A percentile compares a stretch with the other conserved stretches of the same genome.
phyloP scores from a whole-genome alignment of 2,113 vertebrate species.

The Canis aureus region DNA sequence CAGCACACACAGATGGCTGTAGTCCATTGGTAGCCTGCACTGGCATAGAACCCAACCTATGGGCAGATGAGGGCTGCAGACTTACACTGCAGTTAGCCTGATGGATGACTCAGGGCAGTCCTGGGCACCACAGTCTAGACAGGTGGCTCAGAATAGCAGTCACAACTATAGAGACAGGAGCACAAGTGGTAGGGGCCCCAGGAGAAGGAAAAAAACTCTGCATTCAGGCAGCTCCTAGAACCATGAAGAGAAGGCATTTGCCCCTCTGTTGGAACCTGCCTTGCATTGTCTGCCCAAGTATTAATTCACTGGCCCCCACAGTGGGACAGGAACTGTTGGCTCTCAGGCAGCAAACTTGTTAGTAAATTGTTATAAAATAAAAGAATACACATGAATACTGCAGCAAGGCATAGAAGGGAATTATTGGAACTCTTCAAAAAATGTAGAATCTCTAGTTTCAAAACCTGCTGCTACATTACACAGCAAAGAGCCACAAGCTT shows the following conservation, averaged over 20 bases:
- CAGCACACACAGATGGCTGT: rapidly evolving
- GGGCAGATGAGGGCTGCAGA: not conserved
- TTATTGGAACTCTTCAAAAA: not conserved
- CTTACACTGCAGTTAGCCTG: not conserved
- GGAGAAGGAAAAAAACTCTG: not conserved
- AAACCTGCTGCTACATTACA: not conserved
- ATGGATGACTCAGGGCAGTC: rapidly evolving
- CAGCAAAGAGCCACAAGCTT: not conserved
- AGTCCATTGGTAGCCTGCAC: rapidly evolving
- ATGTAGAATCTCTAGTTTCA: not conserved
- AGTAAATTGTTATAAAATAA: not conserved
- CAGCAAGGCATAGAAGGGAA: not conserved
- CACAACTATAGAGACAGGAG: not conserved
- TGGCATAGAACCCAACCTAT: not conserved
- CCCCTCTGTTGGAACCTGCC: not conserved
- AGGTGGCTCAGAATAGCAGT: not conserved
- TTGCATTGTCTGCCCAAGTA: not conserved
- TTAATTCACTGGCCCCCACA: not conserved
- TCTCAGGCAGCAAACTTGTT: not conserved
- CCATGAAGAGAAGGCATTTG: not conserved
- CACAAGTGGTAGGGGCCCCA: not conserved
- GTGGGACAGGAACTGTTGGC: not conserved
- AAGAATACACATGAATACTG: not conserved
- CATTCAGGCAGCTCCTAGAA: not conserved
- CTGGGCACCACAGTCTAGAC: not conserved